Evolutionary conservation across 2,113 vertebrate genomes (phyloP).

Genomic region (Syngnathus typhle): DNA sequence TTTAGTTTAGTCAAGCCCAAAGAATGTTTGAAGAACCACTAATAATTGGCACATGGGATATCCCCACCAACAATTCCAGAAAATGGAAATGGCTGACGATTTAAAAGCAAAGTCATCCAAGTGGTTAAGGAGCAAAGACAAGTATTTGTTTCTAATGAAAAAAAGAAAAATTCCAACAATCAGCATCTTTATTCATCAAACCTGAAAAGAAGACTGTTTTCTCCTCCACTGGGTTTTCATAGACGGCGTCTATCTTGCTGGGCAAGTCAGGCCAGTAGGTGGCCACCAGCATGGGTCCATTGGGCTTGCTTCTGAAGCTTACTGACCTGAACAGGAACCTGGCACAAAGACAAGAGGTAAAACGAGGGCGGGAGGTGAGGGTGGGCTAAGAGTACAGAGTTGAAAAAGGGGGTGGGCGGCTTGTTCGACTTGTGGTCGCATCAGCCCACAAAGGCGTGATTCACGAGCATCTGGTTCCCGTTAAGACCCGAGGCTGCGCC

Average conservation of each 20-base stretch:
- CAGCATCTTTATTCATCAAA: constrained; percentile 42
- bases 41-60: constrained; percentile 33
- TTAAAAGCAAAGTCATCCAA: constrained; percentile 18
- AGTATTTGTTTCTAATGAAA: constrained; percentile 3
- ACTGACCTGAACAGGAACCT: constrained; percentile 94
- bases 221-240: constrained; percentile 89
- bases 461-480: constrained; percentile 79
- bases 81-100: constrained; percentile 22
- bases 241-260: constrained; percentile 87
- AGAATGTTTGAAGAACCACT: constrained; percentile 52
- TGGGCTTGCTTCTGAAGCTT: constrained; percentile 79
- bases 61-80: constrained; percentile 36
- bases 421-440: constrained; percentile 53
- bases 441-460: constrained; percentile 75
- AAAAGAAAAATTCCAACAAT: neutral
- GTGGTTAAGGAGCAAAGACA: constrained; percentile 19
- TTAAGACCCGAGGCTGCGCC: constrained; percentile 61
- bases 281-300: constrained; percentile 84
- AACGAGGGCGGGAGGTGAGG: constrained; percentile 9
- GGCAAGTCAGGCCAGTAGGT: constrained; percentile 96
- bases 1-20: constrained; percentile 41
- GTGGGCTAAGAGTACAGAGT: constrained; percentile 13
- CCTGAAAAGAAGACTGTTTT: constrained; percentile 94
- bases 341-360: constrained; percentile 28
- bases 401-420: constrained; percentile 13